Conservation (phyloP, 2,797 vertebrate species). For the Girardinus metallicus region DNA sequence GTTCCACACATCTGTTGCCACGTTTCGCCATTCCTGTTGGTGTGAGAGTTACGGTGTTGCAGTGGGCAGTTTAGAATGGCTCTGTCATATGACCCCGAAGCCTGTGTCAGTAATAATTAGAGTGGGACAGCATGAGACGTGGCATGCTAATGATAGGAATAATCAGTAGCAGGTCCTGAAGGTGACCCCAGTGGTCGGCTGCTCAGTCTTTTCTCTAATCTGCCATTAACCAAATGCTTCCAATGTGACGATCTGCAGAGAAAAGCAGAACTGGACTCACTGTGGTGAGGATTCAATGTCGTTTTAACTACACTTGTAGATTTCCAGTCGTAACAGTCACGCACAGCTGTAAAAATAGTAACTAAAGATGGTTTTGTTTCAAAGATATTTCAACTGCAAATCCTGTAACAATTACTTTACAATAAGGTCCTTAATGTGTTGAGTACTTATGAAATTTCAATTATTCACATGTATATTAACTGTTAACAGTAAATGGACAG, state of each 20-base stretch:
- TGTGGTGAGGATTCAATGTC: constrained; percentile 27
- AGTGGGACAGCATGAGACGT: constrained; percentile 52
- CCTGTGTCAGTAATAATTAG: constrained; percentile 60
- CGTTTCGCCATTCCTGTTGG: constrained; percentile 69
- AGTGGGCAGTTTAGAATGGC: constrained; percentile 56
- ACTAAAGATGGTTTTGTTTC: background rate
- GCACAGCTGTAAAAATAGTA: constrained; percentile 20
- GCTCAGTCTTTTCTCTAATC: constrained; percentile 62
- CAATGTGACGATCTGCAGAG: constrained; percentile 45
- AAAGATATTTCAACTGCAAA: background rate
- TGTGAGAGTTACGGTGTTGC: constrained; percentile 57
- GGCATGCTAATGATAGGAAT: constrained; percentile 64
- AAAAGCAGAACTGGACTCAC: constrained; percentile 29
- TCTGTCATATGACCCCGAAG: constrained; percentile 56
- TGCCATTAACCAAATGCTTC: constrained; percentile 70
- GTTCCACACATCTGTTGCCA: constrained; percentile 73
- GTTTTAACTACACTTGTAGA: constrained; percentile 36
- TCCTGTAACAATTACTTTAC: background rate
- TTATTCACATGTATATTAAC: background rate
- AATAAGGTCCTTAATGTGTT: background rate
- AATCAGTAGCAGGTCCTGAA: constrained; percentile 70
- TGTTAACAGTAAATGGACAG: background rate
- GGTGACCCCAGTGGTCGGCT: constrained; percentile 70
- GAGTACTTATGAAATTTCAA: background rate
- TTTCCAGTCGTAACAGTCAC: constrained; percentile 21